Percentiles rank a stretch among this genome's conserved stretches.
phyloP scores from a whole-genome alignment of 2,888 invertebrate genomes.

The Melipona bicolor region DNA sequence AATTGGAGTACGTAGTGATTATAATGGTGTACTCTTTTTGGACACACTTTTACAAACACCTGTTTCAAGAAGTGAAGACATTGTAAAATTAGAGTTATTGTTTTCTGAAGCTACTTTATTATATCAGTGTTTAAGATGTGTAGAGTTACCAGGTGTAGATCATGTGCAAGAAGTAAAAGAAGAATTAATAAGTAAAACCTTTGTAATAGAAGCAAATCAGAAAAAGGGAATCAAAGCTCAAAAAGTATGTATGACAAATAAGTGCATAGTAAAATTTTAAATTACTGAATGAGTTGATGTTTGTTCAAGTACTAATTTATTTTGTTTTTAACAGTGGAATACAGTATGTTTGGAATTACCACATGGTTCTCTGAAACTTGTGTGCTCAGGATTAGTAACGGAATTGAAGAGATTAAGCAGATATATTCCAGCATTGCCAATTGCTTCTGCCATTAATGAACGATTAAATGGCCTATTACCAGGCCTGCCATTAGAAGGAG shows the following conservation, averaged over 20 bases:
- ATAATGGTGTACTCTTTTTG: constrained; percentile 95
- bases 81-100: constrained; percentile 93
- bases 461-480: constrained; percentile 92
- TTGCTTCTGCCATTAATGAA: constrained; percentile 95
- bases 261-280: neutral
- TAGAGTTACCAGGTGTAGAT: constrained; percentile 91
- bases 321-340: constrained; percentile 91
- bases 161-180: constrained; percentile 91
- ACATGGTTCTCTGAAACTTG: constrained; percentile 91
- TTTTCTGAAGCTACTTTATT: constrained; percentile 95
- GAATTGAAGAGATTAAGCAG: constrained; percentile 93
- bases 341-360: constrained; percentile 93
- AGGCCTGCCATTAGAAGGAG: constrained; percentile 84
- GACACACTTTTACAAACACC: constrained; percentile 95
- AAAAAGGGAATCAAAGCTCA: constrained; percentile 95
- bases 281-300: neutral
- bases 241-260: constrained; percentile 86
- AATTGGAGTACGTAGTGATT: constrained; percentile 94
- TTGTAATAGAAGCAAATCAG: constrained; percentile 88
- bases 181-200: constrained; percentile 91
- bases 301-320: neutral
- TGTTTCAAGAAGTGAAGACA: constrained; percentile 90
- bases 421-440: constrained; percentile 93
- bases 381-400: constrained; percentile 91
- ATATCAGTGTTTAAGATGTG: constrained; percentile 91